Conservation (phyloP, 2,888 invertebrate species). For the Dimorphilus gyrociliatus region DNA sequence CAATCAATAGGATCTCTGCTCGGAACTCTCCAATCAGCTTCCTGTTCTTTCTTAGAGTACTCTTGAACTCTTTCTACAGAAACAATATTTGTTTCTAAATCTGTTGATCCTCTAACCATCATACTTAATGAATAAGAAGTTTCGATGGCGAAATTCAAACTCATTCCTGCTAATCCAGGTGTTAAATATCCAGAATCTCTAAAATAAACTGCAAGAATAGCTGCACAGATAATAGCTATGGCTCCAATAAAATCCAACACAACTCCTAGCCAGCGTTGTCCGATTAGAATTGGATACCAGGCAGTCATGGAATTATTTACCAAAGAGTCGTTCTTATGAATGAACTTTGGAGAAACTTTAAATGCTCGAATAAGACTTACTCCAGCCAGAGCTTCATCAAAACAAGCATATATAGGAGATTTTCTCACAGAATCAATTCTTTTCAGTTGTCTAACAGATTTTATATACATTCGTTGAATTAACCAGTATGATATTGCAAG, state of each 20-base stretch:
- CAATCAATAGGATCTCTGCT: not conserved
- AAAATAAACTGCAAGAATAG: too few species aligned
- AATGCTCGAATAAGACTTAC: slow-evolving; percentile 61
- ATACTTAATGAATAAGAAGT: too few species aligned
- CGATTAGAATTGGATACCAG: slow-evolving; percentile 78
- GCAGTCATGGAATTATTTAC: slow-evolving; percentile 80
- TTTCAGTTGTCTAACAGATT: slow-evolving; percentile 76
- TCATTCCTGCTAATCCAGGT: too few species aligned
- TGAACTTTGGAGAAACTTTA: slow-evolving; percentile 58
- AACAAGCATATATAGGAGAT: slow-evolving; percentile 87
- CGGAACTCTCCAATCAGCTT: not conserved
- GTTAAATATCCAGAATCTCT: too few species aligned
- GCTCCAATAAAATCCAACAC: too few species aligned
- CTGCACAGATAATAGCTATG: too few species aligned
- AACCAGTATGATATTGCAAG: not conserved
- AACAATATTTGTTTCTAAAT: too few species aligned
- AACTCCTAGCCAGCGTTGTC: too few species aligned
- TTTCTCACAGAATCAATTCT: slow-evolving; percentile 75
- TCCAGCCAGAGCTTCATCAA: slow-evolving; percentile 70
- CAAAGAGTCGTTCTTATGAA: slow-evolving; percentile 63
- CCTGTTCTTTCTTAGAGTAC: too few species aligned
- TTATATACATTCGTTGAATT: slow-evolving; percentile 67
- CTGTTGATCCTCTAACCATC: too few species aligned
- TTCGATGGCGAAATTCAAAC: too few species aligned
- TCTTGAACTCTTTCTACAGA: too few species aligned